A percentile compares a stretch with the other conserved stretches of the same genome.
These are phyloP conservation scores for Macrophya annulata DNA, from an alignment of 2,888 invertebrate genomes.

Conservation along the genomic window DNA sequence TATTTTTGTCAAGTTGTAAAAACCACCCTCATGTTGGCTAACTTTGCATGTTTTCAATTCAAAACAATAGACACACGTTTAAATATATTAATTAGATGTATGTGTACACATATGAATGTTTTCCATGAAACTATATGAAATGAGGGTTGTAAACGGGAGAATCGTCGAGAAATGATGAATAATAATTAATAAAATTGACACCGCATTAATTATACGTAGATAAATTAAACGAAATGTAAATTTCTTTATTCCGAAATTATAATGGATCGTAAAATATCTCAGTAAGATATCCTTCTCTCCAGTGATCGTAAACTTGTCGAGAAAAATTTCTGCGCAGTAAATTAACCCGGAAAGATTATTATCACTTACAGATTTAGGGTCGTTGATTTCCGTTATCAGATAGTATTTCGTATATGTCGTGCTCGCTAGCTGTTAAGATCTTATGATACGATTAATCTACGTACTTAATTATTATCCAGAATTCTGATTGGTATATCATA, in stretches of 20 bases:
- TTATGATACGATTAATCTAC: not conserved
- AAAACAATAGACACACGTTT: not conserved
- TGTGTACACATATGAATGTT: no score
- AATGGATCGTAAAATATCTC: not conserved
- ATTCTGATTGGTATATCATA: not conserved
- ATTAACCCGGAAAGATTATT: not conserved
- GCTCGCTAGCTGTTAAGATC: not conserved
- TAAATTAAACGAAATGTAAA: no score
- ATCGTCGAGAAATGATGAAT: no score
- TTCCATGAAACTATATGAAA: no score
- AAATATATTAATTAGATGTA: not conserved
- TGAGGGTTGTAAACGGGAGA: no score
- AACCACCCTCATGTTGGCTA: not conserved
- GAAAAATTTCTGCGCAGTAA: not conserved
- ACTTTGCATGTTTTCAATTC: not conserved
- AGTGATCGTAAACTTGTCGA: not conserved
- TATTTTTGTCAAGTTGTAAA: not conserved
- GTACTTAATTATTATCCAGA: not conserved
- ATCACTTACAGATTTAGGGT: not conserved
- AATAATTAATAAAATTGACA: no score
- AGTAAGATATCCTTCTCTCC: not conserved
- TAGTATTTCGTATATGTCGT: constrained; percentile 1
- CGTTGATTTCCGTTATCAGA: not conserved
- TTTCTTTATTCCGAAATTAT: no score
- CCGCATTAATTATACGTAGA: no score